Evolutionary conservation across 2,113 vertebrate species (phyloP).

Genomic region (Microcebus murinus): DNA sequence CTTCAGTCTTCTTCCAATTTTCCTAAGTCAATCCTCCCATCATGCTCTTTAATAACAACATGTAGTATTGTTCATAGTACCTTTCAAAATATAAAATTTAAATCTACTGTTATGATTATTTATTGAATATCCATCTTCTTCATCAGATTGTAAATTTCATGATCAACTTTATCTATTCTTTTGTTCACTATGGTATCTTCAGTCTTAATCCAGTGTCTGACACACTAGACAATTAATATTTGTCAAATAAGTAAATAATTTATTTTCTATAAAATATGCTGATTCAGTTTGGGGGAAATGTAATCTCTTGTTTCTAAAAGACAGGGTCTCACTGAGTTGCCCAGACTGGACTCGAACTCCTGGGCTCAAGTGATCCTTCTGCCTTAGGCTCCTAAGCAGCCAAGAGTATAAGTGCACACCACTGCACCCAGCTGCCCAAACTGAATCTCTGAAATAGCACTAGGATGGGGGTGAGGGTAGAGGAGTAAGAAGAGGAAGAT

Average conservation of each 20-base stretch:
- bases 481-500: slow-evolving; percentile 6
- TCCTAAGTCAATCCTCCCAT: neutral
- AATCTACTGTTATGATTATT: neutral
- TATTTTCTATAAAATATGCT: slow-evolving; percentile 39
- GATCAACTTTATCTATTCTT: neutral
- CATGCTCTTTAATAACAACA: neutral
- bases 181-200: neutral
- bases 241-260: slow-evolving; percentile 18
- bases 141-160: neutral
- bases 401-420: neutral
- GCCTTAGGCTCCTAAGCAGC: neutral
- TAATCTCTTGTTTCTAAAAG: neutral
- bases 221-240: neutral
- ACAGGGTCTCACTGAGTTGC: neutral
- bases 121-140: neutral
- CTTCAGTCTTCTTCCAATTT: neutral
- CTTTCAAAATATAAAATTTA: slow-evolving; percentile 1
- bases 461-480: neutral
- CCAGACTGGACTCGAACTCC: neutral
- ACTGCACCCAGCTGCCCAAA: neutral
- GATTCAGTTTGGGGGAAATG: neutral
- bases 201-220: neutral
- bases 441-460: neutral
- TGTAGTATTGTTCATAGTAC: neutral
- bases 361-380: neutral